Conservation (phyloP, 2,113 vertebrate genomes). For the Rhineura floridana region DNA sequence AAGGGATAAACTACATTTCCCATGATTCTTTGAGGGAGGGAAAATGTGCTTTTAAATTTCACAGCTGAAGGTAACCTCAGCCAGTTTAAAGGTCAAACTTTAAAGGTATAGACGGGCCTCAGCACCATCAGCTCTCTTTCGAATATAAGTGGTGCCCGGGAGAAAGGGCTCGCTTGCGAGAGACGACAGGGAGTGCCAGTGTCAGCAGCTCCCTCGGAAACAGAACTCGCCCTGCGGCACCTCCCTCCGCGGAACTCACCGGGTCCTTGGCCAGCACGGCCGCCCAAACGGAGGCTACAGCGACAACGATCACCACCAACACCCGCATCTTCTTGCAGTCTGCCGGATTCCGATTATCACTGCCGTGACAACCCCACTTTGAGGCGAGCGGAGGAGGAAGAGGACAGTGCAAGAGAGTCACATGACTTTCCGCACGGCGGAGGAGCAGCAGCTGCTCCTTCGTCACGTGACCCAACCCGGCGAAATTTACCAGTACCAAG, state of each 20-base stretch:
- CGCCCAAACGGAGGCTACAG: background rate
- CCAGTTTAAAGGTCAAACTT: no score
- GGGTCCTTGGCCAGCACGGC: slow-evolving; percentile 42
- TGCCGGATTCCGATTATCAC: background rate
- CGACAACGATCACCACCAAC: background rate
- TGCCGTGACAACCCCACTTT: accelerated
- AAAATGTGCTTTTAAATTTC: no score
- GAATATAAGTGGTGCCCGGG: background rate
- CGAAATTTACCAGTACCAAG: background rate
- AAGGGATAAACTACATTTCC: no score
- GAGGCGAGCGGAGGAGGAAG: no score
- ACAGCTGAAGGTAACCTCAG: no score
- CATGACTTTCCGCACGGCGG: background rate
- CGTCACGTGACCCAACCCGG: background rate
- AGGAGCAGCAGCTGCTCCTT: background rate
- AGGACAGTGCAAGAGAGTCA: background rate
- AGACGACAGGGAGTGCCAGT: no score
- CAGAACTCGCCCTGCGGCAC: background rate
- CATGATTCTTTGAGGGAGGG: background rate
- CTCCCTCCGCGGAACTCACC: slow-evolving; percentile 20
- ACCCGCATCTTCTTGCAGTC: background rate
- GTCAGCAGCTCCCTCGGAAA: slow-evolving; percentile 14
- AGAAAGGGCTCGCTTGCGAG: no score
- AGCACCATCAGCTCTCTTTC: no score
- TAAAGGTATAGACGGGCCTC: no score